Evolutionary conservation across 2,113 vertebrate genomes (phyloP), one percentile per base, ranked within the genome.

Genomic region (Grammomys surdaster): DNA sequence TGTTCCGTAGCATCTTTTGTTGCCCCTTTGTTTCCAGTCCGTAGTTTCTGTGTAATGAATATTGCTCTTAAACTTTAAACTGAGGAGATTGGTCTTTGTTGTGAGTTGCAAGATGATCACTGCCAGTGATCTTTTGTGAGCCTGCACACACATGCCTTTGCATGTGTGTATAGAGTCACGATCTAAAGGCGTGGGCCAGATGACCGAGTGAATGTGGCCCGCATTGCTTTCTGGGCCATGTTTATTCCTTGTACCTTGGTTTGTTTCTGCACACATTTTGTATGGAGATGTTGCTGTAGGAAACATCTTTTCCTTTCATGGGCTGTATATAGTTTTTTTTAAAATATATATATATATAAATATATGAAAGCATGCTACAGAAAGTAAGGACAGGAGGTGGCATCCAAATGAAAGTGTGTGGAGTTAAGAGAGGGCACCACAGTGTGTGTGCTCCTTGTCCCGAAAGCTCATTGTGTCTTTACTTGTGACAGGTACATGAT

Each of bases 231-330:
- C 76, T 43, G 46, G 1, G 82, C 19, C n/a, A 63, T 78, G 36
- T 89, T 85, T 48, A 86, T 58, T 24, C 20, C 58, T 90, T 93
- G 60, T 94, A 43, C 65, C 81, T 84, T 87, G 28, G 19, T 75
- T 96, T 75, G 3, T 90, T 95, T 94, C 69, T 93, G 19, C 11
- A 82, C 67, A 40, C 60, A 26, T 76, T 87, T 95, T 86, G n/a
- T 96, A 92, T 76, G 48, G 6, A 65, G 13, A 9, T 76, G 33
- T 76, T 95, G 31, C 84, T 97, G 94, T 81, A 73, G 58, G 28
- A 97, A 91, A 60, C 26, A 90, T 40, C 28, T 94, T 87, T 72
- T 72, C 48, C 31, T 88, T 88, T 88, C 48, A 54, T 89, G 73
- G 40, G 7, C 46, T 70, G 7, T 93, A 28, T 92, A 4, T 77